Evolutionary conservation across 2,797 vertebrate genomes (phyloP), one percentile per base, ranked within the genome.

Genomic region (Hephaestus fuliginosus): DNA sequence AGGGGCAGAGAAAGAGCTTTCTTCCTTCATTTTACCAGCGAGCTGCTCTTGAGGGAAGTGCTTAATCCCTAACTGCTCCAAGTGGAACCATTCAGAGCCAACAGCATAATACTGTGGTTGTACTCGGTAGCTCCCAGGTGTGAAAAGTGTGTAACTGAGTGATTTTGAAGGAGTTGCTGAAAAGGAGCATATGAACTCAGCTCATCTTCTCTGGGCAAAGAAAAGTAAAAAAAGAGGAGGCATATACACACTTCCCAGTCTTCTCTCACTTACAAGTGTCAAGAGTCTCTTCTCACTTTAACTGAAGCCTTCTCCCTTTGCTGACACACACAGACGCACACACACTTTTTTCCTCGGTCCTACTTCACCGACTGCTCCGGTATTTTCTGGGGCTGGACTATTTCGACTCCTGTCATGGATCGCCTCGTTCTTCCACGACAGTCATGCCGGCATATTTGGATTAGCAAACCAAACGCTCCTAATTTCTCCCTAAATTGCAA

Each of bases 121-220:
- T 84, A 74, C 76, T 81, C 7, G 4, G 74, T 70, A 68, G 81
- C 83, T 90, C 86, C 72, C 84, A 88, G 89, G 86, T 90, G 85
- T 87, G 78, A 84, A 81, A 87, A 84, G 81, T 92, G 83, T 88
- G 84, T 76, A 85, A 76, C 61, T 74, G 76, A 85, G 76, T 83
- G 82, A 84, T 80, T 87, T 51, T 77, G 70, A 86, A 84, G 71
- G 74, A 81, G 79, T 44, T 71, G 67, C 71, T 83, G 70, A 79
- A 84, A 82, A 66, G 44, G 30, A 72, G 75, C 55, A 70, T 70
- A 71, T 74, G 71, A 83, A 84, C 70, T 78, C 71, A 28, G 65
- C 83, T 81, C 78, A 83, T 90, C 82, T 82, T 84, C 61, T 76
- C 72, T 61, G 22, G 65, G 44, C 2, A 5, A 80, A 48, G 43